Conservation (phyloP, 1,140 invertebrate genomes). For the Camponotus pennsylvanicus region DNA sequence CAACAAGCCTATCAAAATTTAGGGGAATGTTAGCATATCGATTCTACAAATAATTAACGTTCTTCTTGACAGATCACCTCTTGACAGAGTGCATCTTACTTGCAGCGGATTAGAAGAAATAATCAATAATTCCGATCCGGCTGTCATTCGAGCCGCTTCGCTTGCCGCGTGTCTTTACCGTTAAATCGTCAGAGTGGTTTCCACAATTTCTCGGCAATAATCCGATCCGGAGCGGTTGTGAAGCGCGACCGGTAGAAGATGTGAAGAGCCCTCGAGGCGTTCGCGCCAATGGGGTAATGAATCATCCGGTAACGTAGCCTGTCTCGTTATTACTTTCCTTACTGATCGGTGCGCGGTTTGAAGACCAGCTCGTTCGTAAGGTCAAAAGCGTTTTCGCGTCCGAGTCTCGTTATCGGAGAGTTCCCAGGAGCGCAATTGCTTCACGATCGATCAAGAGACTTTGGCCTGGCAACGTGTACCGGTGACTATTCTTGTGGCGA, state of each 20-base stretch:
- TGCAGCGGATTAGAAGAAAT: neutral
- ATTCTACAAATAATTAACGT: slow-evolving; percentile 10
- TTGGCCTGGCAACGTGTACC: slow-evolving; percentile 21
- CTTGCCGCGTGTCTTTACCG: slow-evolving; percentile 58
- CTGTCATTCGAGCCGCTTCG: slow-evolving; percentile 8
- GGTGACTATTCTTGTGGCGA: neutral
- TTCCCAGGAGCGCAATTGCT: slow-evolving; percentile 31
- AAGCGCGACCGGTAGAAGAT: neutral
- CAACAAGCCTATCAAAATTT: neutral
- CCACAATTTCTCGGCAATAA: slow-evolving; percentile 68
- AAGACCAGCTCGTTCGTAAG: slow-evolving; percentile 62
- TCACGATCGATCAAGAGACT: slow-evolving; percentile 20
- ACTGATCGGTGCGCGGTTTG: slow-evolving; percentile 62
- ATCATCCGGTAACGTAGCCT: slow-evolving; percentile 75
- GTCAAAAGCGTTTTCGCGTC: slow-evolving; percentile 63
- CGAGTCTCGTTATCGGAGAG: slow-evolving; percentile 45
- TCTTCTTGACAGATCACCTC: slow-evolving; percentile 3
- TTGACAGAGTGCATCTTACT: slow-evolving; percentile 12
- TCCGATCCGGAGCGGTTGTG: slow-evolving; percentile 45
- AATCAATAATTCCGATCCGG: slow-evolving; percentile 18
- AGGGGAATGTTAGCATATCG: neutral
- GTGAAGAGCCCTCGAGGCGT: slow-evolving; percentile 40
- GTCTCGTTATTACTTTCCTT: slow-evolving; percentile 75
- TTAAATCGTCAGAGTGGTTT: slow-evolving; percentile 72
- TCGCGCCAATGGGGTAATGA: slow-evolving; percentile 69